Conservation (phyloP, 2,888 invertebrate species). For the Stenodema calcarata region DNA sequence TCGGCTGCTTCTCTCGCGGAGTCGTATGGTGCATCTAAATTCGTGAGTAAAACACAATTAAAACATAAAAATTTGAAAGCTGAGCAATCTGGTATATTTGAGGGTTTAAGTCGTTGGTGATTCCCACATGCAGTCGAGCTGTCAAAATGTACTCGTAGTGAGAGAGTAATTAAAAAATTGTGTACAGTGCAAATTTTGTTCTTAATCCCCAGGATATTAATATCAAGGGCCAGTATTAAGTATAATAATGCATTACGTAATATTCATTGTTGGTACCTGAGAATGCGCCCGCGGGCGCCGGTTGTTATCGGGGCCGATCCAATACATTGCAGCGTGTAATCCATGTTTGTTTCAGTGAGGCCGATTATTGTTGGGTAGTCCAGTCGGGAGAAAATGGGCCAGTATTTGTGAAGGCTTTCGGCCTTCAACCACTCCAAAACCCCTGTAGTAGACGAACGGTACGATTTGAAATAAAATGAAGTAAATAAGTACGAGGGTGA, state of each 20-base stretch:
- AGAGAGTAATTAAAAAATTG: too few relatives aligned
- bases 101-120: too few relatives aligned
- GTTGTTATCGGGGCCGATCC: neutral
- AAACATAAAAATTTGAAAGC: too few relatives aligned
- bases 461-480: neutral
- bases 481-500: neutral
- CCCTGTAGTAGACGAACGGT: neutral
- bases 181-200: too few relatives aligned
- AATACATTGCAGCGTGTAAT: neutral
- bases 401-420: constrained; percentile 31
- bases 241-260: too few relatives aligned
- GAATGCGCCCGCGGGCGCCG: constrained; percentile 19
- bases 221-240: too few relatives aligned
- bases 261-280: neutral
- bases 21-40: neutral
- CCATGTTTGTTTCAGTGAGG: neutral
- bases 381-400: constrained; percentile 31
- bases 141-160: too few relatives aligned
- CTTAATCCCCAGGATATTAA: too few relatives aligned
- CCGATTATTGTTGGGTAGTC: neutral
- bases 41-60: neutral
- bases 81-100: too few relatives aligned
- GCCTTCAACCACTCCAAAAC: constrained; percentile 27
- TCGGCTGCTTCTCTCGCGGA: neutral
- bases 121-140: too few relatives aligned